phyloP scores from a whole-genome alignment of 2,113 vertebrate species.

The Herpailurus yagouaroundi region DNA sequence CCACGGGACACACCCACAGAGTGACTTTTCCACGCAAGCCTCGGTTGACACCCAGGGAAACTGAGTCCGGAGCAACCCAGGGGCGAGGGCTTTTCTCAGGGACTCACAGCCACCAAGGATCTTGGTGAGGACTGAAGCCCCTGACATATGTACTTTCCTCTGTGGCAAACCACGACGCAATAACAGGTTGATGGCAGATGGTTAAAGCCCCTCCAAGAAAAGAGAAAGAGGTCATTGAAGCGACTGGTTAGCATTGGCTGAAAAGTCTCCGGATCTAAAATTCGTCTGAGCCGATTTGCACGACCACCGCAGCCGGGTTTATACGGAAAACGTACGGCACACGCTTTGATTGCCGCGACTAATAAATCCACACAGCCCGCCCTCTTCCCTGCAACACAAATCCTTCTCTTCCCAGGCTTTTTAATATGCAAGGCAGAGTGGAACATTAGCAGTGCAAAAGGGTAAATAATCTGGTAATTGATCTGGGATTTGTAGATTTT shows the following conservation, averaged over 20 bases:
- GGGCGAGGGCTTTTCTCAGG: neutral
- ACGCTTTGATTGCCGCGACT: slow-evolving; percentile 49
- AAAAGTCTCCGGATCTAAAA: slow-evolving; percentile 59
- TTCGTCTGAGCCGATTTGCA: slow-evolving; percentile 67
- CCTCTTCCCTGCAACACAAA: slow-evolving; percentile 36
- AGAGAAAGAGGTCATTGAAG: slow-evolving; percentile 26
- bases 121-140: neutral
- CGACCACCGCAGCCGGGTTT: slow-evolving; percentile 16
- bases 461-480: slow-evolving; percentile 87
- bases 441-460: slow-evolving; percentile 85
- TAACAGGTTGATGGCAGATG: slow-evolving; percentile 43
- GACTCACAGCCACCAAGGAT: neutral
- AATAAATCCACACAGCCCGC: slow-evolving; percentile 50
- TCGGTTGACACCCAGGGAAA: neutral
- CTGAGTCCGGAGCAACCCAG: neutral
- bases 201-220: neutral
- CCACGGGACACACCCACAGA: neutral
- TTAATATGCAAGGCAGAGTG: slow-evolving; percentile 82
- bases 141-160: neutral
- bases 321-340: slow-evolving; percentile 44
- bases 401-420: slow-evolving; percentile 58
- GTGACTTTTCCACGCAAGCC: neutral
- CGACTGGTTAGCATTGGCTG: slow-evolving; percentile 1
- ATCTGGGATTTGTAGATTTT: slow-evolving; percentile 86
- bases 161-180: slow-evolving; percentile 32